Conservation (phyloP, 2,888 invertebrate species). For the Hipparchia semele region DNA sequence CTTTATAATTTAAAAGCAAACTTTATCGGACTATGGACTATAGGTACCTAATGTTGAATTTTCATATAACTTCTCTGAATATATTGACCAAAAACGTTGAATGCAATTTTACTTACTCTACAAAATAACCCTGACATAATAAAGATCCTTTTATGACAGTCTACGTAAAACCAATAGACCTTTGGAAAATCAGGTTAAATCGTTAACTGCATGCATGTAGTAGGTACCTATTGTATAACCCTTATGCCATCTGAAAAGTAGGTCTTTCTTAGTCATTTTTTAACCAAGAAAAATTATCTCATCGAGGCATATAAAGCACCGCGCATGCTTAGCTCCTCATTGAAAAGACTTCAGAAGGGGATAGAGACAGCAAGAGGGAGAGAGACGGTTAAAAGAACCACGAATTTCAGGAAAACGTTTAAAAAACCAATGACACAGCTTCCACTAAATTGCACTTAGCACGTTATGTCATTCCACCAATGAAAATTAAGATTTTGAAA, state of each 20-base stretch:
- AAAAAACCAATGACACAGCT: constrained; percentile 46
- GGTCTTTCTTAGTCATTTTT: constrained; percentile 25
- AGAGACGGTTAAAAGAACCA: constrained; percentile 32
- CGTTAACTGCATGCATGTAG: not conserved
- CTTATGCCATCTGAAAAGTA: constrained; percentile 10
- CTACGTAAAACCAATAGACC: not conserved
- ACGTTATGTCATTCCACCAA: constrained; percentile 53
- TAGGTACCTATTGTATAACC: constrained; percentile 10
- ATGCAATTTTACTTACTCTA: not conserved
- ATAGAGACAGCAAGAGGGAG: constrained; percentile 52
- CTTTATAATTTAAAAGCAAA: too few relatives aligned
- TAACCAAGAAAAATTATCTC: constrained; percentile 36
- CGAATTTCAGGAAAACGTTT: constrained; percentile 62
- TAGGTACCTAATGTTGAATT: too few relatives aligned
- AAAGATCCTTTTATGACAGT: too few relatives aligned
- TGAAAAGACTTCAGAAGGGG: constrained; percentile 57
- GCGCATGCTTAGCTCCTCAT: constrained; percentile 75
- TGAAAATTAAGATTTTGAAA: constrained; percentile 6
- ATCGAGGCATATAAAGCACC: constrained; percentile 43
- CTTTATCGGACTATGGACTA: too few relatives aligned
- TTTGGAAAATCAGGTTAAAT: not conserved
- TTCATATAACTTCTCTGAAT: too few relatives aligned
- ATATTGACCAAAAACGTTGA: too few relatives aligned
- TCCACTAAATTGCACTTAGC: constrained; percentile 36
- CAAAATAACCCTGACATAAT: too few relatives aligned